Evolutionary conservation across 1,140 invertebrate genomes (phyloP), one percentile per base, ranked within the genome.

Genomic region (Pseudachorutes palmiensis): DNA sequence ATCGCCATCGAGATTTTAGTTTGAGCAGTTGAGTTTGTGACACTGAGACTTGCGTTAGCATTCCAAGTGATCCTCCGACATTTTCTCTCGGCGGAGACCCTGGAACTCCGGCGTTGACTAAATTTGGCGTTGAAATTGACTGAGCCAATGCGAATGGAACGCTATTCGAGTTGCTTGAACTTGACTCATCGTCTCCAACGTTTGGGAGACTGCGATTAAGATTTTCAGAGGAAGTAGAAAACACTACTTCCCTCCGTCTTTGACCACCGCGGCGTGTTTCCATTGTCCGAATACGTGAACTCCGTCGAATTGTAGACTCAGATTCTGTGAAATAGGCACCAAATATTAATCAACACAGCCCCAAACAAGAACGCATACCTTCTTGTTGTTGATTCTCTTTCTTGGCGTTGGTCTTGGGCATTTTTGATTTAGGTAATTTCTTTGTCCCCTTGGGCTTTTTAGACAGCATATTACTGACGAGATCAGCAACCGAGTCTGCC

Each of bases 1-100:
- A 78, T 59, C 89, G 78, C 90, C 91, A 92, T 29, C 90, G 80
- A 2, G 89, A 91, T 77, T 92, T 93, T 0, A 93, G 88, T 81
- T 91, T 91, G 3, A 89, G 86, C 1, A 88, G 88, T 58, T 14
- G 31, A 2, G 22, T 32, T n/a, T 2, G 28, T 45, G 49, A 65
- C 33, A 45, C 36, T 45, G 36, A 19, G 19, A 45, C 9, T 45
- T 45, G 36, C 36, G 36, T 45, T 9, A 19, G 36, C 36, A 45
- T n/a, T n/a, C n/a, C n/a, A n/a, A n/a, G n/a, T n/a, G n/a, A n/a
- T n/a, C n/a, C n/a, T n/a, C n/a, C n/a, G 19, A 45, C 36, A 19
- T 45, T 19, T 9, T 19, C 36, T 9, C 19, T 19, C 9, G 9
- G 36, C 9, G 36, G 36, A 19, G 36, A 45, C 19, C 36, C 36